These are phyloP conservation scores for Seriola aureovittata DNA, from an alignment of 2,113 vertebrate species.

Conservation along the genomic window DNA sequence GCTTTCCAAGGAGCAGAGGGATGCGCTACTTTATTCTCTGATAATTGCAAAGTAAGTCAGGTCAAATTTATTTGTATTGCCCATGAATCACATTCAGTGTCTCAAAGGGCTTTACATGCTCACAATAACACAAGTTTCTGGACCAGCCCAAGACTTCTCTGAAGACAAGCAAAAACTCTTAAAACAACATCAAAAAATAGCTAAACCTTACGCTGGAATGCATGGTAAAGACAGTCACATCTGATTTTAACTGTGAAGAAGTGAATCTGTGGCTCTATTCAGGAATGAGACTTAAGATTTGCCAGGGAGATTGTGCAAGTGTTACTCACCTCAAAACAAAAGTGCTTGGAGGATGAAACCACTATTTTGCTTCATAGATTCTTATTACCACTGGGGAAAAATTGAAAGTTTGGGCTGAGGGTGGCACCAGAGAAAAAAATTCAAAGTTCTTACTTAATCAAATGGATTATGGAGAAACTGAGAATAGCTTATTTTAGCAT, in stretches of 20 bases:
- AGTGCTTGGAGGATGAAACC: background rate
- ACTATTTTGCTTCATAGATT: background rate
- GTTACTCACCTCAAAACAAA: background rate
- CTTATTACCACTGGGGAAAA: background rate
- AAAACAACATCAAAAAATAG: conserved; percentile 4
- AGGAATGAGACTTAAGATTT: background rate
- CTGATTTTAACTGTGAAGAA: background rate
- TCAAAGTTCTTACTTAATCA: background rate
- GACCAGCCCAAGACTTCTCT: background rate
- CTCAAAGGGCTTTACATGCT: conserved; percentile 34
- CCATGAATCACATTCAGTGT: conserved; percentile 43
- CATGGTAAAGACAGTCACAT: background rate
- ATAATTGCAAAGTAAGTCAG: conserved; percentile 47
- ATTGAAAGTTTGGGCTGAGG: background rate
- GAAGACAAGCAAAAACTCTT: conserved; percentile 9
- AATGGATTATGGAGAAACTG: too few relatives aligned
- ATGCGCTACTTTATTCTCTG: conserved; percentile 32
- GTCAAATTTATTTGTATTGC: conserved; percentile 41
- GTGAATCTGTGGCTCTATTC: background rate
- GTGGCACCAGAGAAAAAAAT: background rate
- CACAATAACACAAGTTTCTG: background rate
- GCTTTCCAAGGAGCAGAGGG: conserved; percentile 12
- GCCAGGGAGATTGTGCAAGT: too few relatives aligned
- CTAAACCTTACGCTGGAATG: background rate
- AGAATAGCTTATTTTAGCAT: background rate